Base-by-base conservation (phyloP, 2,113 vertebrate genomes). In the Hydropotes inermis region DNA sequence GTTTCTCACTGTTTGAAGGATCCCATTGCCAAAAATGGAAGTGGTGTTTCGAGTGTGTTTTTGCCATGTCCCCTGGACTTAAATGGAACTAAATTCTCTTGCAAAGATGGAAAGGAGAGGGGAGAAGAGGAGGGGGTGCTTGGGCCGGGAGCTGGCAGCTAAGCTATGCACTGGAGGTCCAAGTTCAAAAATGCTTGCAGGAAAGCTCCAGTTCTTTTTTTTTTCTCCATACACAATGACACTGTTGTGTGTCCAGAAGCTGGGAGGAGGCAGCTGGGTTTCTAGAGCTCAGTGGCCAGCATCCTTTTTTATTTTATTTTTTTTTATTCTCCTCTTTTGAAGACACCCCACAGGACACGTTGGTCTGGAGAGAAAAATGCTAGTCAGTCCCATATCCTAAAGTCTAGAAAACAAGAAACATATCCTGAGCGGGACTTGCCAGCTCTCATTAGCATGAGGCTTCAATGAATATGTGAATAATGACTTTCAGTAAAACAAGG, bases 11-110 rank as follows among this genome's bases (percentile, higher is more conserved):
- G 92, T 54, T 79, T 76, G 96, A 94, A 97, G 91, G 95, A 97
- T 96, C 82, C 91, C 89, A 83, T 95, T 94, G 94, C 98, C 98
- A 93, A 98, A 98, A 98, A 97, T 96, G 98, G 98, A 97, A 98
- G 64, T 16, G 9, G 86, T 5, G 33, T 96, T 91, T 17, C 19
- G 50, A 96, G 50, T 5, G 89, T 45, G 94, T 96, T 97, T 92
- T 95, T 91, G 28, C 82, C 85, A 7, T 43, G 87, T 86, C 85
- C 95, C 95, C 84, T 90, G 97, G 91, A 98, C 98, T 98, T 98
- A 98, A 98, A 98, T 98, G 98, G 98, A 98, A 64, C 43, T 60
- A 87, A 97, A 94, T 83, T 95, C 82, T 96, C 78, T 87, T 74
- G 86, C 83, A 93, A 60, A 95, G 94, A 97, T 94, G 67, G 81